Evolutionary conservation across 2,888 invertebrate species (phyloP), one percentile per base, ranked within the genome.

Genomic region (Cancer borealis): DNA sequence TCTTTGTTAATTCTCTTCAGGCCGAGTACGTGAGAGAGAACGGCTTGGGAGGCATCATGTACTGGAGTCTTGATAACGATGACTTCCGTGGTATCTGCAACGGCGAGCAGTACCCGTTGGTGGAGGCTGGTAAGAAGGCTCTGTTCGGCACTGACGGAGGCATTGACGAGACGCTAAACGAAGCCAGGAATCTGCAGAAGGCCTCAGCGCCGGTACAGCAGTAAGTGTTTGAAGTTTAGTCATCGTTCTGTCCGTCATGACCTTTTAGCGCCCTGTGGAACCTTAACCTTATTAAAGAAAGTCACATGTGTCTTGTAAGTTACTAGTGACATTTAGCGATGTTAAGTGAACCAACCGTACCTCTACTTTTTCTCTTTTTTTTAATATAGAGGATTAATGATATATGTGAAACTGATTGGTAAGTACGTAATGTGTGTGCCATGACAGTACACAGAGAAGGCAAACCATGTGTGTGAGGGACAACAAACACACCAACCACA

Each of bases 31-130:
- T 98, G 0, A 98, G 98, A 60, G 98, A 98, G 95, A 98, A 98
- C 96, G 97, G 98, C 92, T 97, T 99, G 46, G 99, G 99, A 96
- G 99, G 99, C 46, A 98, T 98, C 92, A 98, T 98, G 98, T 98
- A 98, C 97, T 98, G 98, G 98, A 98, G 99, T 0, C 98, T 99
- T 96, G 99, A 99, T 97, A 99, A 98, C 96, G 99, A 99, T 96
- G 99, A 99, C 96, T 99, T 99, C 97, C 97, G 99, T 90, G 99
- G 99, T n/a, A 97, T 97, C 66, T 99, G 99, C 96, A 98, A 98
- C 96, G 98, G 97, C 47, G 98, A 98, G 96, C 98, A 98, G 0
- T 99, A 98, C 97, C 99, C 99, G 0, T 97, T 99, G 91, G 98
- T 99, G 96, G 99, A 99, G 96, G 98, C 99, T 0, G 99, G 98